Evolutionary conservation across 1,140 invertebrate genomes (phyloP), one percentile per base, ranked within the genome.

Genomic region (Bacillus rossius): DNA sequence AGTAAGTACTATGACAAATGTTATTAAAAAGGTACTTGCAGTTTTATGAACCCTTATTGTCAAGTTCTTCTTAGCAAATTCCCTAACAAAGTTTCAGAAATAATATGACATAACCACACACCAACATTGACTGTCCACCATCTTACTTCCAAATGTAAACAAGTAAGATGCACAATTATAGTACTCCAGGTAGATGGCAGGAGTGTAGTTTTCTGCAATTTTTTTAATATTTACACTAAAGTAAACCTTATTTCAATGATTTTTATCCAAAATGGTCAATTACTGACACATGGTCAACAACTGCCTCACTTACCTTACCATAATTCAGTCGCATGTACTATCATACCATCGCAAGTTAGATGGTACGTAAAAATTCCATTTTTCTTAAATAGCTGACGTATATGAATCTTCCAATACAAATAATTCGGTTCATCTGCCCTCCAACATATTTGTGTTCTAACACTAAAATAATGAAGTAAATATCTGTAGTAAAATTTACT

Each of bases 221-320:
- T 2, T n/a, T n/a, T n/a, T n/a, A n/a, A n/a, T n/a, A n/a, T n/a
- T n/a, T n/a, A n/a, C n/a, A n/a, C n/a, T n/a, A n/a, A n/a, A n/a
- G n/a, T n/a, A n/a, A n/a, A n/a, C n/a, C 48, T 50, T 0, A 50
- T 20, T 50, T 50, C 10, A 50, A 50, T 8, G 5, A 22, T 25
- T 50, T 50, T 14, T 1, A n/a, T 50, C 26, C 0, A 4, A 50
- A 50, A 50, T 1, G 48, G 48, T 50, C 48, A 50, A 20, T 23
- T 50, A 50, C 48, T 50, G 17, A 25, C 48, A 50, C 48, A 50
- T 25, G 48, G 48, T 50, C 48, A 50, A 50, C 26, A 25, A 3
- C 23, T 50, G 1, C 7, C 48, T n/a, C 34, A 19, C 29, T 23
- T 25, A 23, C 17, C 23, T 25, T n/a, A 19, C 29, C 29, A 23